Conservation (phyloP, 2,797 vertebrate genomes). For the Acipenser ruthenus region DNA sequence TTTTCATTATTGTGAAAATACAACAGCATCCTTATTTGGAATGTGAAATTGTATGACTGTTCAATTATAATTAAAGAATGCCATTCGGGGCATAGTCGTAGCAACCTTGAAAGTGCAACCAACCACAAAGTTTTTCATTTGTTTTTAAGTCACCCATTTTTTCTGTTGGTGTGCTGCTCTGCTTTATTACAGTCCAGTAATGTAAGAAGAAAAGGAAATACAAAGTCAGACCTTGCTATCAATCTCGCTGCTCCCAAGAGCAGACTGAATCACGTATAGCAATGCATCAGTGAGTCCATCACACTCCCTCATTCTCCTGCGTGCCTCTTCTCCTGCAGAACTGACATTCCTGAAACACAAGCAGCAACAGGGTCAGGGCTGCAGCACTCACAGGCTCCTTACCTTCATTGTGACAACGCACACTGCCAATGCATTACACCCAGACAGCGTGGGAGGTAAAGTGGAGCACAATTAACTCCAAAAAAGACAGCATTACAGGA, state of each 20-base stretch:
- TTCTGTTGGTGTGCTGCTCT: neutral
- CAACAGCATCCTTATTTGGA: conserved; percentile 31
- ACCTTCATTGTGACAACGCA: no score
- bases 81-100: conserved; percentile 42
- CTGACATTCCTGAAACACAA: conserved; percentile 82
- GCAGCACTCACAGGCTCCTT: no score
- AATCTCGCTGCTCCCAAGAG: conserved; percentile 95
- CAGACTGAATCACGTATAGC: conserved; percentile 92
- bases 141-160: neutral
- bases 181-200: conserved; percentile 24
- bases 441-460: no score
- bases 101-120: conserved; percentile 61
- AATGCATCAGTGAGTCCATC: conserved; percentile 93
- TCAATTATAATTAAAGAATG: conserved; percentile 62
- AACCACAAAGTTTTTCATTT: conserved; percentile 46
- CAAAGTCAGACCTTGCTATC: conserved; percentile 87
- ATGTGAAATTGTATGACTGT: conserved; percentile 29
- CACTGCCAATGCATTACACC: no score
- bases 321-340: conserved; percentile 93
- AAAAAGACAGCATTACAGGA: no score
- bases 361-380: conserved; percentile 20
- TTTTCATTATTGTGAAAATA: conserved; percentile 45
- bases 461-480: no score
- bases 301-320: conserved; percentile 93
- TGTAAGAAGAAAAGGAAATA: conserved; percentile 24